Conservation (phyloP, 92 coral and sea anemone species). For the Nematostella vectensis region DNA sequence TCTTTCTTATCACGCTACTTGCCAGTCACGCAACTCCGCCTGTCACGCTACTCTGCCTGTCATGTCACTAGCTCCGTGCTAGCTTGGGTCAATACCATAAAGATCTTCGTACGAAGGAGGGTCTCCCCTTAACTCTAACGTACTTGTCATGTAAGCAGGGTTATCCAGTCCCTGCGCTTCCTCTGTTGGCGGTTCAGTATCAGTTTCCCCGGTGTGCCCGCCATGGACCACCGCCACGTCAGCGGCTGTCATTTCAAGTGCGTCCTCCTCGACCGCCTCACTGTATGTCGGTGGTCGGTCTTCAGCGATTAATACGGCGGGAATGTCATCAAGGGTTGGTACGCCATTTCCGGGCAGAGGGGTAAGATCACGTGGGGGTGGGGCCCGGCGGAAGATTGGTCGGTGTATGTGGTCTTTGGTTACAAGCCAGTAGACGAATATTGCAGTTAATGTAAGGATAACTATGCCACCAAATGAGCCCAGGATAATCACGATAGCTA, state of each 20-base stretch:
- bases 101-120: slow-evolving; percentile 24
- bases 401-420: slow-evolving; percentile 8
- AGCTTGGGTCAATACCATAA: slow-evolving; percentile 15
- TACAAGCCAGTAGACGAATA: slow-evolving; percentile 12
- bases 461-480: slow-evolving; percentile 15
- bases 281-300: slow-evolving; percentile 28
- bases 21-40: too few species aligned
- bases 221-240: neutral
- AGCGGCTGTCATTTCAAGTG: neutral
- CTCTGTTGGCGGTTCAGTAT: slow-evolving; percentile 1
- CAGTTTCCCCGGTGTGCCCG: slow-evolving; percentile 3
- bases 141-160: slow-evolving; percentile 8
- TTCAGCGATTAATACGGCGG: slow-evolving; percentile 26
- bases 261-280: slow-evolving; percentile 8
- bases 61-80: too few species aligned
- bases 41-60: too few species aligned
- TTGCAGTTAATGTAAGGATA: slow-evolving; percentile 2
- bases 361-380: slow-evolving; percentile 15
- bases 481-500: slow-evolving; percentile 6
- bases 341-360: slow-evolving; percentile 8
- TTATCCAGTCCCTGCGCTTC: slow-evolving; percentile 22
- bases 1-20: too few species aligned
- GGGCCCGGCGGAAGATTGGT: neutral
- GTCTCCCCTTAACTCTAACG: neutral
- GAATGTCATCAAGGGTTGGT: slow-evolving; percentile 24